Evolutionary conservation across 2,113 vertebrate species (phyloP), one percentile per base, ranked within the genome.

Genomic region (Hylia prasina): DNA sequence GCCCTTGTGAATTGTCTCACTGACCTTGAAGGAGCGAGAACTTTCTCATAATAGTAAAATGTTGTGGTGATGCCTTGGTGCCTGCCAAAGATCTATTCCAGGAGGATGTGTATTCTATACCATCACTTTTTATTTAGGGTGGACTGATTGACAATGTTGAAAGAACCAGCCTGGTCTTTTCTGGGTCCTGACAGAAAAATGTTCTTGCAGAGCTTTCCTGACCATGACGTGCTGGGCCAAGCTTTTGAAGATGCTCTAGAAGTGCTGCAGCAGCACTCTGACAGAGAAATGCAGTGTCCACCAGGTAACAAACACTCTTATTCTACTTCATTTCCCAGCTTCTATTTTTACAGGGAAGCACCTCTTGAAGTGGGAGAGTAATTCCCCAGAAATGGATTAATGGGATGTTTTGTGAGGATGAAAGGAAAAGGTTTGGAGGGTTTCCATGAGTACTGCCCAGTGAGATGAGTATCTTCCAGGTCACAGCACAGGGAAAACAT

Each of bases 201-300:
- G 13, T 96, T 78, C 87, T 96, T 95, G 57, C 90, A 99, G 99
- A 98, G 75, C 79, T 98, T 98, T 95, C 50, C 97, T 86, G 98
- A 99, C 63, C 98, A 97, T 71, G 99, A 99, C 37, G 97, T 98
- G 57, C 89, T 98, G 84, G 99, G 98, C 85, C 99, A 99, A 84
- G 98, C 98, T 57, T 99, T 99, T 30, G 98, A 99, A 96, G 99
- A 99, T 94, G 99, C 99, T 0, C 98, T 99, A 25, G 99, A 99
- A 71, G 98, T 99, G n/a, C 97, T 99, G 96, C 98, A 98, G 66
- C 98, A 99, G n/a, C 98, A 99, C 92, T 99, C 99, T 13, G 73
- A 96, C 31, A 96, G 97, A 75, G 97, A 97, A 35, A 97, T 98
- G 87, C 98, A 97, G 13, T 98, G 98, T 47, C 70, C 96, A 20